A percentile compares a stretch with the other conserved stretches of the same genome.
Evolutionary conservation across 2,113 vertebrate species (phyloP).

Genomic region (Corythoichthys intestinalis): DNA sequence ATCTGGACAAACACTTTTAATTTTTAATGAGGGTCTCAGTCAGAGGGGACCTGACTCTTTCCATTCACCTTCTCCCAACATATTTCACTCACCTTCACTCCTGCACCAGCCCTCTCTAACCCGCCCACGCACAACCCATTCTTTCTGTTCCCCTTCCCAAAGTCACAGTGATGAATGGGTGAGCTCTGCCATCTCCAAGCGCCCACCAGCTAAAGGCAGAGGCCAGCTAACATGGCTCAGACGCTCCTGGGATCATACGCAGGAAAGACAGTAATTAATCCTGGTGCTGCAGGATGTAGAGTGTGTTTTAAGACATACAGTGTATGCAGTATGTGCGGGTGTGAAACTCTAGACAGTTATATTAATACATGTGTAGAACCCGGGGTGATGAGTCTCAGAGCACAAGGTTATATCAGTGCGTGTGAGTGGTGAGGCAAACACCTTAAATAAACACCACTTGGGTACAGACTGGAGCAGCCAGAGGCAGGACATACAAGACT

Average conservation of each 20-base stretch:
- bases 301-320: slow-evolving; percentile 43
- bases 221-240: slow-evolving; percentile 63
- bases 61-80: slow-evolving; percentile 44
- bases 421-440: slow-evolving; percentile 41
- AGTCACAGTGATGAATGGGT: slow-evolving; percentile 75
- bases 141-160: slow-evolving; percentile 51
- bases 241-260: slow-evolving; percentile 65
- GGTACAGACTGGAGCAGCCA: slow-evolving; percentile 68
- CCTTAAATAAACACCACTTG: slow-evolving; percentile 76
- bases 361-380: slow-evolving; percentile 32
- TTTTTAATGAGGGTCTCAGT: slow-evolving; percentile 69
- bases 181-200: slow-evolving; percentile 60
- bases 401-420: slow-evolving; percentile 39
- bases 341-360: slow-evolving; percentile 21
- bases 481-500: slow-evolving; percentile 62
- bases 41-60: slow-evolving; percentile 55
- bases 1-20: slow-evolving; percentile 52
- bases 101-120: slow-evolving; percentile 25
- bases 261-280: slow-evolving; percentile 76
- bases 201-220: slow-evolving; percentile 69
- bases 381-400: slow-evolving; percentile 34
- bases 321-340: slow-evolving; percentile 17
- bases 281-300: slow-evolving; percentile 53
- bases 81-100: slow-evolving; percentile 60
- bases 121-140: slow-evolving; percentile 35